A percentile compares a stretch with the other conserved stretches of the same genome.
phyloP scores from a whole-genome alignment of 2,113 vertebrate species.

The Grammatotria lemairii region DNA sequence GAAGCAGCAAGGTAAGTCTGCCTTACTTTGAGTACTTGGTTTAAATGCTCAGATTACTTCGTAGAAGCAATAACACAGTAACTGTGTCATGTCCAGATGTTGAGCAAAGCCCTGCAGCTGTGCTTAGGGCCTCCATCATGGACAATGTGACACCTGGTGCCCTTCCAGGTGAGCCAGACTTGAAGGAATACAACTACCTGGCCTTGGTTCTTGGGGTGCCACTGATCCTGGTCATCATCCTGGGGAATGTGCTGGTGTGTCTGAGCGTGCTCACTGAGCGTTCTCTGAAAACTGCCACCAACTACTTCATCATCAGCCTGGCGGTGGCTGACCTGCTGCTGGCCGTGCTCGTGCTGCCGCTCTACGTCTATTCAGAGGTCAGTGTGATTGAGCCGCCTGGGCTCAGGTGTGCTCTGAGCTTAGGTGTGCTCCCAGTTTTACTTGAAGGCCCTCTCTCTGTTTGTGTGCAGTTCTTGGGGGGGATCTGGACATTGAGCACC shows the following conservation, averaged over 20 bases:
- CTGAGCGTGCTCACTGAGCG: conserved; percentile 71
- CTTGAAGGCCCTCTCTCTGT: neutral
- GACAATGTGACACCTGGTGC: conserved; percentile 50
- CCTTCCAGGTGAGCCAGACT: neutral
- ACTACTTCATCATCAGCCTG: conserved; percentile 76
- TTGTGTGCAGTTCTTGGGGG: conserved; percentile 66
- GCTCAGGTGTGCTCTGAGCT: neutral
- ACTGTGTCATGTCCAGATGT: conserved; percentile 32
- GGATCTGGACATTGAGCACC: conserved; percentile 69
- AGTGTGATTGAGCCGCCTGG: neutral
- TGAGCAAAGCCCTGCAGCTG: neutral
- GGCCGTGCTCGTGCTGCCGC: conserved; percentile 60
- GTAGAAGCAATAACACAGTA: neutral
- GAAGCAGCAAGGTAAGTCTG: neutral
- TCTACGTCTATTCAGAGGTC: conserved; percentile 73
- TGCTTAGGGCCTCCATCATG: conserved; percentile 45
- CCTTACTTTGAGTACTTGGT: neutral
- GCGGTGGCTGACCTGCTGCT: conserved; percentile 70
- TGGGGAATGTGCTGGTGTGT: conserved; percentile 73
- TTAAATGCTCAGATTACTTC: neutral
- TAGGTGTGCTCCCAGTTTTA: neutral
- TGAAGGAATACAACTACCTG: conserved; percentile 56
- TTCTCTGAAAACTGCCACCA: conserved; percentile 72
- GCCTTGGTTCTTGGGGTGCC: conserved; percentile 63
- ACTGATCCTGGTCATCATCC: conserved; percentile 67